Base-by-base conservation (phyloP, 2,113 vertebrate species). In the Sprattus sprattus region DNA sequence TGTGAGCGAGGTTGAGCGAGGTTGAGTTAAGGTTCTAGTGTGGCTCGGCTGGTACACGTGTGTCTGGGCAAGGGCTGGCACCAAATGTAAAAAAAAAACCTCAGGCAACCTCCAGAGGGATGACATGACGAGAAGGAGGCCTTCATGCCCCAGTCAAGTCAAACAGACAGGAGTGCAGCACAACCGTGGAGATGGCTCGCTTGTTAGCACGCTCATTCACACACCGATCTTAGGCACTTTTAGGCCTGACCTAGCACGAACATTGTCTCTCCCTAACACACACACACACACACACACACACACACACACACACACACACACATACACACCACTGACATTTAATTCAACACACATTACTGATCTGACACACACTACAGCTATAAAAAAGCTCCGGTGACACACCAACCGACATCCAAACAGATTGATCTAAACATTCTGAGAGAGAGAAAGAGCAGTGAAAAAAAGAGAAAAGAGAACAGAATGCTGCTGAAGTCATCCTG, bases 291-390 rank as follows among this genome's bases (percentile, higher is more conserved):
- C 46, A 32, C 28, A 80, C 50, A 60, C 75, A 60, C 4, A 54
- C 49, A 47, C 81, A 28, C 85, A 83, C 81, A 83, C 45, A 67
- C 81, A 82, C 28, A 54, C 4, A 82, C 3, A 81, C 9, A 84
- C 28, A 18, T n/a, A 28, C 82, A n/a, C 57, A 16, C 80, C 10
- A 85, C 81, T 85, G 6, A 49, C 1, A 49, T 8, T 11, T 1
- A 0, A 49, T 49, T 49, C 47, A 49, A 11, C 6, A 49, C 47
- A 78, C 32, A 52, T 16, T 22, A 81, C 7, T 2, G 18, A 25
- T 39, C 39, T 39, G 46, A 47, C 57, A 78, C 10, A 54, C 32
- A 75, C 6, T 50, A 45, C 39, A 57, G 28, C 20, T 15, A 25
- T 13, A 80, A 20, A 44, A 71, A 45, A n/a, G 75, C 32, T 84